Percentiles rank a stretch among this genome's conserved stretches.
phyloP scores from a whole-genome alignment of 2,888 invertebrate species.

The Deilephila elpenor region DNA sequence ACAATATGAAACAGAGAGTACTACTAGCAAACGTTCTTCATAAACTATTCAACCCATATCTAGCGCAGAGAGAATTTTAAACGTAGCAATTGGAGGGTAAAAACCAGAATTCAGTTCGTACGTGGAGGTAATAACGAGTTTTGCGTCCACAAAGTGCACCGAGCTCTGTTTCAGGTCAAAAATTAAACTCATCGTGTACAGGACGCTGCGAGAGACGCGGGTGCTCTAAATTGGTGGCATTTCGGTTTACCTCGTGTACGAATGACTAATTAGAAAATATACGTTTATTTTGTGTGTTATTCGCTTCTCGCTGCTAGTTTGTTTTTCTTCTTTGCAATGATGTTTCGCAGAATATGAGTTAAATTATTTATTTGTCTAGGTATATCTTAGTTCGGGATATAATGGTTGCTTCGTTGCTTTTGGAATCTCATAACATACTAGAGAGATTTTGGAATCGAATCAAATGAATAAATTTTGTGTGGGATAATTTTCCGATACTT shows the following conservation, averaged over 20 bases:
- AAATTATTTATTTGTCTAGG: not conserved
- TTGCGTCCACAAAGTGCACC: constrained; percentile 12
- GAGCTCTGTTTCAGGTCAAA: not conserved
- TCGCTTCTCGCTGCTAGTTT: not conserved
- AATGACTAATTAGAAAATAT: constrained; percentile 21
- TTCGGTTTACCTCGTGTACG: constrained; percentile 4
- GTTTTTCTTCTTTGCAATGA: not conserved
- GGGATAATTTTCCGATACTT: no score
- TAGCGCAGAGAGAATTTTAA: constrained; percentile 13
- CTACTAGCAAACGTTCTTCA: not conserved
- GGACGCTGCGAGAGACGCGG: not conserved
- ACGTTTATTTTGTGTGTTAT: not conserved
- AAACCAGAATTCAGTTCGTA: constrained; percentile 18
- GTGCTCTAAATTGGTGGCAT: constrained; percentile 4
- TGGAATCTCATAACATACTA: no score
- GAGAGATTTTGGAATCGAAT: no score
- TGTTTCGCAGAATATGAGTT: not conserved
- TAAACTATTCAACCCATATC: not conserved
- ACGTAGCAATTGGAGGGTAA: constrained; percentile 9
- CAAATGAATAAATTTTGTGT: no score
- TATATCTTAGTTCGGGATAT: no score
- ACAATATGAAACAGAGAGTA: not conserved
- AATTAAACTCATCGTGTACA: constrained; percentile 4
- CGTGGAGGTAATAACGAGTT: constrained; percentile 9
- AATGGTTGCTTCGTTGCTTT: no score